Conservation (phyloP, 2,113 vertebrate genomes). For the Oryzias curvinotus region DNA sequence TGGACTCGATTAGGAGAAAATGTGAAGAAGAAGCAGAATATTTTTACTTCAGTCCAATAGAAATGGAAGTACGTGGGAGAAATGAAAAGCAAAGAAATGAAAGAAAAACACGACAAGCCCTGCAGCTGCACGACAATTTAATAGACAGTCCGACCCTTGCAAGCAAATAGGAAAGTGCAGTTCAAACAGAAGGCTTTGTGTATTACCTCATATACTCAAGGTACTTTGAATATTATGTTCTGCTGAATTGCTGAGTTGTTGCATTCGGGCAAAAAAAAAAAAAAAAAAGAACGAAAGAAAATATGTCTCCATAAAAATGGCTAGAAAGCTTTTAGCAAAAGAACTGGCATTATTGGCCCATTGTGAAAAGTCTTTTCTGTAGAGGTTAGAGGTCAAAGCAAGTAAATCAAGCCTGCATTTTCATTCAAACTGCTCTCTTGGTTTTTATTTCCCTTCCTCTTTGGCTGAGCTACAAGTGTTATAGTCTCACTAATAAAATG, state of each 20-base stretch:
- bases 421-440: constrained; percentile 27
- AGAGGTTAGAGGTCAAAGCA: constrained; percentile 35
- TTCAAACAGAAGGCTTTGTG: constrained; percentile 52
- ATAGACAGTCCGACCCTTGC: constrained; percentile 46
- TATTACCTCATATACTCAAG: constrained; percentile 48
- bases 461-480: constrained; percentile 34
- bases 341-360: constrained; percentile 25
- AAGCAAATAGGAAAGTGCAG: constrained; percentile 60
- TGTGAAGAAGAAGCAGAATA: constrained; percentile 33
- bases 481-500: constrained; percentile 38
- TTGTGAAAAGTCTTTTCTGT: constrained; percentile 36
- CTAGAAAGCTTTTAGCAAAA: constrained; percentile 4
- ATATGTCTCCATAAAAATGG: constrained; percentile 39
- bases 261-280: constrained; percentile 30
- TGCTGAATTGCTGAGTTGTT: constrained; percentile 43
- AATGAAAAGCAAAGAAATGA: constrained; percentile 59
- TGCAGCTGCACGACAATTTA: constrained; percentile 53
- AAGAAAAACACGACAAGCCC: constrained; percentile 52
- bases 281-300: constrained; percentile 27
- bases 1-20: constrained; percentile 40
- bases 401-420: constrained; percentile 34
- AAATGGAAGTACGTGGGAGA: constrained; percentile 31
- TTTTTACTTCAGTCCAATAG: constrained; percentile 23
- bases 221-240: constrained; percentile 62
- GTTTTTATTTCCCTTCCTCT: constrained; percentile 23